Conservation (phyloP, 1,140 invertebrate species). For the Parapsyche elsis region DNA sequence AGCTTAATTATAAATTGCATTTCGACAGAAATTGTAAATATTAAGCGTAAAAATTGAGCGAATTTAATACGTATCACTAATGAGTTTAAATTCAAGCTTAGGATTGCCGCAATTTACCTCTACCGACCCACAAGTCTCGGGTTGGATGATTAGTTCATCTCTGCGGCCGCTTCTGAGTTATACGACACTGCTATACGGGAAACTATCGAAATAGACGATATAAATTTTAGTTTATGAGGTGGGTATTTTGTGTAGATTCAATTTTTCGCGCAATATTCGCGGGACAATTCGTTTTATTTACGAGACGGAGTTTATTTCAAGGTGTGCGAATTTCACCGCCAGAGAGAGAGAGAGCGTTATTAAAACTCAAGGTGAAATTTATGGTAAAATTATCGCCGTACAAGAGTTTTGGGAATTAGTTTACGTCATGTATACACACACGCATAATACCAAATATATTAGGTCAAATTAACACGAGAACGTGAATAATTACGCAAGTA, state of each 20-base stretch:
- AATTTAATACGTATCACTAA: not conserved
- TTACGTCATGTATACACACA: not conserved
- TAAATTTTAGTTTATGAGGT: not conserved
- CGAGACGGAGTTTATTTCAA: no score
- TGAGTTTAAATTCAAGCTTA: not conserved
- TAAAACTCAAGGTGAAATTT: conserved; percentile 4
- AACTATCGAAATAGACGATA: not conserved
- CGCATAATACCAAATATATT: conserved; percentile 13
- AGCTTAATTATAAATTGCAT: no score
- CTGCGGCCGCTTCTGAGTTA: not conserved
- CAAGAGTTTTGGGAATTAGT: conserved; percentile 15
- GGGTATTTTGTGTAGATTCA: no score
- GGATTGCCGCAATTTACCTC: not conserved
- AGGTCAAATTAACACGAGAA: conserved; percentile 23
- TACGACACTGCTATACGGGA: not conserved
- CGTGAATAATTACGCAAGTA: conserved; percentile 6
- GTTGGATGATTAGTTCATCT: not conserved
- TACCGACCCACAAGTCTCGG: not conserved
- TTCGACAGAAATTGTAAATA: no score
- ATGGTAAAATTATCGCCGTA: conserved; percentile 15
- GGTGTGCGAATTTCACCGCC: no score
- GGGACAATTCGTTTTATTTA: not conserved
- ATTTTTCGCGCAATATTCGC: not conserved
- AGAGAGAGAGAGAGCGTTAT: not conserved
- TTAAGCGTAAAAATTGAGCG: not conserved